These are phyloP conservation scores for Butastur rufipennis DNA, from an alignment of 2,113 vertebrate species.

Conservation along the genomic window DNA sequence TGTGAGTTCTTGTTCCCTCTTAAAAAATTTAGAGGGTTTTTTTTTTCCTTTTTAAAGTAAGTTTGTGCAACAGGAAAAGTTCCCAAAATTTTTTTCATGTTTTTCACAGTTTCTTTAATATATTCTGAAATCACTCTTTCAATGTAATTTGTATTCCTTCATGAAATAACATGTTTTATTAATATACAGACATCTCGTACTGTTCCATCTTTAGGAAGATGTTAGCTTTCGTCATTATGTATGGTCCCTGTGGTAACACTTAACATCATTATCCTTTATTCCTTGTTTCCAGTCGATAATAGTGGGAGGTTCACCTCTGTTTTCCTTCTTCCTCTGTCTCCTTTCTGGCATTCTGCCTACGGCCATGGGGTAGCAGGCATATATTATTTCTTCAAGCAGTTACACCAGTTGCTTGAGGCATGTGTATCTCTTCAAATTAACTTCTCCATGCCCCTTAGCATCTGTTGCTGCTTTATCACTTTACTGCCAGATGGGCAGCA, in stretches of 20 bases:
- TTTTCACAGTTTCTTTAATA: not conserved
- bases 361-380: rapidly evolving
- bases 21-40: not conserved
- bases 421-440: not conserved
- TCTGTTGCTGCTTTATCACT: constrained; percentile 15
- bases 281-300: not conserved
- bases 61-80: not conserved
- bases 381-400: not conserved
- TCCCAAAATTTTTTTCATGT: not conserved
- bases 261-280: not conserved
- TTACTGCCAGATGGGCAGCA: not conserved
- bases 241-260: not conserved
- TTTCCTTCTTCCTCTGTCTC: not conserved
- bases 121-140: not conserved
- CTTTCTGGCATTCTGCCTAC: not conserved
- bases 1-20: not conserved
- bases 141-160: not conserved
- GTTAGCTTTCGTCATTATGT: not conserved
- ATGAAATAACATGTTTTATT: not conserved
- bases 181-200: not conserved
- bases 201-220: not conserved
- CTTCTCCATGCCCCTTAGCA: not conserved
- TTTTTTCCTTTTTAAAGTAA: not conserved
- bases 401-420: not conserved
- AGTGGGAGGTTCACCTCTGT: not conserved